phyloP scores from a whole-genome alignment of 2,797 vertebrate species.

The Craterocephalus amniculus region DNA sequence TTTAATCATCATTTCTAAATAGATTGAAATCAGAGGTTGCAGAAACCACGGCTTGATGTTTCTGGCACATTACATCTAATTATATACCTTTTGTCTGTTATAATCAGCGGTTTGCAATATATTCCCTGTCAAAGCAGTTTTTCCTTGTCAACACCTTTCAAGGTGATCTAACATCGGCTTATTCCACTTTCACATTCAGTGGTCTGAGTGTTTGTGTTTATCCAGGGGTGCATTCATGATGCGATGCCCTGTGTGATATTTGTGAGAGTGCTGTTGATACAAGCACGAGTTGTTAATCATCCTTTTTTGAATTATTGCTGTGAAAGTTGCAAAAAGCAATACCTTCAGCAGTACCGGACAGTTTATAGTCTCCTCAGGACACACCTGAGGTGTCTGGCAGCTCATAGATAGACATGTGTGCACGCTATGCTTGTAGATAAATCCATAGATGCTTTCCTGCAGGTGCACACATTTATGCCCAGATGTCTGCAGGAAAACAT shows the following conservation, averaged over 20 bases:
- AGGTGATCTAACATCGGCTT: background rate
- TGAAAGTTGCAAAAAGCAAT: background rate
- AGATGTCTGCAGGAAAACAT: background rate
- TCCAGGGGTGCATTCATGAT: constrained; percentile 2
- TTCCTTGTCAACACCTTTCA: too few species aligned
- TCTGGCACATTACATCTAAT: background rate
- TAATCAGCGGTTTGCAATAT: too few species aligned
- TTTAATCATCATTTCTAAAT: background rate
- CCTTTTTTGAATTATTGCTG: background rate
- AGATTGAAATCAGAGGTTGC: background rate
- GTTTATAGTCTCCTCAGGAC: constrained; percentile 33
- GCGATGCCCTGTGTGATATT: background rate
- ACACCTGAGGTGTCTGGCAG: constrained; percentile 9
- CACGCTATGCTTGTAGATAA: background rate
- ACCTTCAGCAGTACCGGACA: constrained; percentile 7
- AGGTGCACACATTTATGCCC: background rate
- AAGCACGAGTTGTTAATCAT: constrained; percentile 23
- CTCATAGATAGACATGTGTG: constrained; percentile 18
- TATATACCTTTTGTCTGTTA: background rate
- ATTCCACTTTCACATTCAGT: constrained; percentile 3
- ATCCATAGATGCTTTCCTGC: constrained; percentile 1
- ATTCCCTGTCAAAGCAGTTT: too few species aligned
- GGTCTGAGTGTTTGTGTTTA: constrained; percentile 21
- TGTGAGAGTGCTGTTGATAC: constrained; percentile 15
- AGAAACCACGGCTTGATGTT: background rate